phyloP scores from a whole-genome alignment of 2,888 invertebrate genomes.

The Drosophila tripunctata region DNA sequence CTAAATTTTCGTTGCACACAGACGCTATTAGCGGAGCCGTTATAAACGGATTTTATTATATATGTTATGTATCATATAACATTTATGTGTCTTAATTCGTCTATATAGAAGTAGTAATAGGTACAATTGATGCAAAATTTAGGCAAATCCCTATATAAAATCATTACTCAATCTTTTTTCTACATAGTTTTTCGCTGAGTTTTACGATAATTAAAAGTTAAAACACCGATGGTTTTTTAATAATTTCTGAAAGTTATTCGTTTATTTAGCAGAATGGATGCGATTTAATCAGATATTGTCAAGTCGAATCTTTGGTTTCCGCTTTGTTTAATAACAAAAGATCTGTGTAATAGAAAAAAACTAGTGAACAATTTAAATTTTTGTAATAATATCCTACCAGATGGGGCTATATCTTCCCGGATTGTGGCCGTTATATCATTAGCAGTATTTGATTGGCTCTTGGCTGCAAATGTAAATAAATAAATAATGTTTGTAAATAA shows the following conservation, averaged over 20 bases:
- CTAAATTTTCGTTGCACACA: no score
- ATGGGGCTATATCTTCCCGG: not conserved
- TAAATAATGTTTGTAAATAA: no score
- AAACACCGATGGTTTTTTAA: no score
- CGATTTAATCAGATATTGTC: not conserved
- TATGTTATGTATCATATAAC: no score
- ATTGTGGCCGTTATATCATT: not conserved
- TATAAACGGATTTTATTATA: no score
- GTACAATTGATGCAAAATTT: no score
- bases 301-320: not conserved
- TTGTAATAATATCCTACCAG: not conserved
- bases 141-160: no score
- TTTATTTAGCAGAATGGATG: slow-evolving; percentile 1
- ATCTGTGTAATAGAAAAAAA: not conserved
- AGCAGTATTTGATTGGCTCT: not conserved
- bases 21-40: no score
- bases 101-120: no score
- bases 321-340: not conserved
- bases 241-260: not conserved
- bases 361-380: not conserved
- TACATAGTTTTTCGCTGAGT: not conserved
- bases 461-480: not conserved
- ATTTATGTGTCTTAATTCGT: no score
- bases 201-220: not conserved
- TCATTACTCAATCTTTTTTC: not conserved